phyloP scores from a whole-genome alignment of 2,113 vertebrate genomes.

The Genyomyrus donnyi region DNA sequence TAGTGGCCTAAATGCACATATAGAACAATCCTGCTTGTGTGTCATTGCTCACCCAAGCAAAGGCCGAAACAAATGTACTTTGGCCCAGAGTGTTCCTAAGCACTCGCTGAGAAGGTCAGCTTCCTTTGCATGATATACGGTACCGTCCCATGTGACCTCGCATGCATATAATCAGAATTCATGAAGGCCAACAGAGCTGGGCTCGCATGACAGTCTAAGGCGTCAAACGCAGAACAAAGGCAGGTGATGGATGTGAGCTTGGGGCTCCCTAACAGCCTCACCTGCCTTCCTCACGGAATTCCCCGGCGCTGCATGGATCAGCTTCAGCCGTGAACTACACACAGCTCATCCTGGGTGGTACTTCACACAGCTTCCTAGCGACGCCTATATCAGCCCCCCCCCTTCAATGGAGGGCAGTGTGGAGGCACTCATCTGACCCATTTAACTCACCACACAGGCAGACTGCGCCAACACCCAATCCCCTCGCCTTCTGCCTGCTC shows the following conservation, averaged over 20 bases:
- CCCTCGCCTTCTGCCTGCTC: neutral
- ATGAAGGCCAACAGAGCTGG: neutral
- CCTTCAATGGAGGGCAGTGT: neutral
- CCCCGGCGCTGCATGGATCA: neutral
- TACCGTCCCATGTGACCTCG: neutral
- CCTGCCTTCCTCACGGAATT: neutral
- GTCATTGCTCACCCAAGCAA: neutral
- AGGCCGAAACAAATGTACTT: neutral
- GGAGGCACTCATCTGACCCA: neutral
- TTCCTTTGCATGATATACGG: neutral
- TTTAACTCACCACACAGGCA: neutral
- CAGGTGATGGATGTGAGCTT: neutral
- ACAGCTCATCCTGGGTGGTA: neutral
- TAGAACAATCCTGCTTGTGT: conserved; percentile 1
- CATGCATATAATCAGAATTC: neutral
- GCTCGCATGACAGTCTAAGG: neutral
- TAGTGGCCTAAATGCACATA: neutral
- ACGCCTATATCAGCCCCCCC: neutral
- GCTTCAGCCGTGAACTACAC: neutral
- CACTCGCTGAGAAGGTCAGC: neutral
- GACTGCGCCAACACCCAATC: neutral
- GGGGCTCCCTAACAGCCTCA: neutral
- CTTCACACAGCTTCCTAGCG: neutral
- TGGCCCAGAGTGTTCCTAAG: neutral
- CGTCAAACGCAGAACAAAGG: neutral